These are phyloP conservation scores for Puntigrus tetrazona DNA, from an alignment of 2,113 vertebrate species.

Conservation along the genomic window DNA sequence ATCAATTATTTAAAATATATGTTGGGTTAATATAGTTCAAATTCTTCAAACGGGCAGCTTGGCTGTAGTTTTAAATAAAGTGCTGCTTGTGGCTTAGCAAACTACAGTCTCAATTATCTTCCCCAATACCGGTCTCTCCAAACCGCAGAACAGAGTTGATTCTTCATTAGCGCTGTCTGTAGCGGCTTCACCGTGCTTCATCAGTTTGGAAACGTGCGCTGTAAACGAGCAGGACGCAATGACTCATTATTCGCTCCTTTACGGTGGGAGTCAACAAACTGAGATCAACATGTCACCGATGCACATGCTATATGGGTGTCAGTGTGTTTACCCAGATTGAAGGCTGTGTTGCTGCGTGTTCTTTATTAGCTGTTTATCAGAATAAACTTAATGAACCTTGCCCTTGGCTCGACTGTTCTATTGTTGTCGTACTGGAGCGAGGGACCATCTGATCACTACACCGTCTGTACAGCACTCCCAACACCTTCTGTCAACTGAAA, in stretches of 20 bases:
- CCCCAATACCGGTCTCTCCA: background rate
- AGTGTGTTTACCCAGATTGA: conserved; percentile 3
- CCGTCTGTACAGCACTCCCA: background rate
- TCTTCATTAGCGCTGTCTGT: conserved; percentile 6
- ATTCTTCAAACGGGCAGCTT: background rate
- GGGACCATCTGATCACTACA: conserved; percentile 12
- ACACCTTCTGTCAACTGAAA: conserved; percentile 28
- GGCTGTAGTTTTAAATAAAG: background rate
- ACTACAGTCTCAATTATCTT: background rate
- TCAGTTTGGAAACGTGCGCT: background rate
- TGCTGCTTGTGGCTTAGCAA: conserved; percentile 12
- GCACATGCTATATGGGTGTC: background rate
- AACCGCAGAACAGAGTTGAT: background rate
- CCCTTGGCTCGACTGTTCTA: conserved; percentile 41
- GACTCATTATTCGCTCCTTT: background rate
- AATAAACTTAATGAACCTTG: conserved; percentile 36
- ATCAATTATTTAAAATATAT: no score
- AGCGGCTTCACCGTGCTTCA: background rate
- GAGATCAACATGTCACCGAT: background rate
- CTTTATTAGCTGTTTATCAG: conserved; percentile 14
- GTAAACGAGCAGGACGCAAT: background rate
- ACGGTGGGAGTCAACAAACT: background rate
- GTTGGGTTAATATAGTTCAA: no score
- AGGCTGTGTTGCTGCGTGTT: background rate
- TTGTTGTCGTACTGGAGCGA: conserved; percentile 17